phyloP scores from a whole-genome alignment of 2,888 invertebrate species.

The Mayetiola destructor region DNA sequence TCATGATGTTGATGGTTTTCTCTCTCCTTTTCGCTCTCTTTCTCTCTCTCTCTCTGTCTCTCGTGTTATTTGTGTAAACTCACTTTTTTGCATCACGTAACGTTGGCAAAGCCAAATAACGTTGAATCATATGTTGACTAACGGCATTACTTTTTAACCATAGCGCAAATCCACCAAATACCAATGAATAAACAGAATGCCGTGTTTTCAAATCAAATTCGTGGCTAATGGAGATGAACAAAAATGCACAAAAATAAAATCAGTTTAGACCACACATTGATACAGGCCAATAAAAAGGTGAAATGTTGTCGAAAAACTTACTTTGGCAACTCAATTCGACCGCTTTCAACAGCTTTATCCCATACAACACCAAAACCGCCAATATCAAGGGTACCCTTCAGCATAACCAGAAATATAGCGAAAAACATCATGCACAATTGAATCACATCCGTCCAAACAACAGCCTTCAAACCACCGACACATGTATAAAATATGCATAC shows the following conservation, averaged over 20 bases:
- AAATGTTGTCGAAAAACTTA: slow-evolving; percentile 25
- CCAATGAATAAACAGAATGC: slow-evolving; percentile 58
- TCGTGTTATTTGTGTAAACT: no score
- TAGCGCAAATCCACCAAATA: slow-evolving; percentile 53
- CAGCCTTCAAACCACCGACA: slow-evolving; percentile 50
- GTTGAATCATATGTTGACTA: slow-evolving; percentile 67
- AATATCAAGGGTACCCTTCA: slow-evolving; percentile 49
- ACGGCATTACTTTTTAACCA: slow-evolving; percentile 59
- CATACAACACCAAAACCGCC: slow-evolving; percentile 48
- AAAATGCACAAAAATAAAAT: neutral
- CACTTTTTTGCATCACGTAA: slow-evolving; percentile 46
- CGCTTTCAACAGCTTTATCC: slow-evolving; percentile 41
- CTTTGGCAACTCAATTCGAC: slow-evolving; percentile 46
- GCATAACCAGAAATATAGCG: slow-evolving; percentile 47
- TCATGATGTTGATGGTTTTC: neutral
- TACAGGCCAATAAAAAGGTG: neutral
- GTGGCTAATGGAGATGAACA: slow-evolving; percentile 36
- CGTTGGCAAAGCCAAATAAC: slow-evolving; percentile 55
- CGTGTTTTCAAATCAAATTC: slow-evolving; percentile 52
- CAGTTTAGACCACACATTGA: neutral
- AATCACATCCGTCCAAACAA: slow-evolving; percentile 60
- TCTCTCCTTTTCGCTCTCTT: neutral
- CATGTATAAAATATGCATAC: slow-evolving; percentile 70
- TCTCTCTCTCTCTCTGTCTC: no score
- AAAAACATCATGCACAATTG: slow-evolving; percentile 50